Conservation (phyloP, 1,140 invertebrate genomes). For the Diachasmimorpha longicaudata region DNA sequence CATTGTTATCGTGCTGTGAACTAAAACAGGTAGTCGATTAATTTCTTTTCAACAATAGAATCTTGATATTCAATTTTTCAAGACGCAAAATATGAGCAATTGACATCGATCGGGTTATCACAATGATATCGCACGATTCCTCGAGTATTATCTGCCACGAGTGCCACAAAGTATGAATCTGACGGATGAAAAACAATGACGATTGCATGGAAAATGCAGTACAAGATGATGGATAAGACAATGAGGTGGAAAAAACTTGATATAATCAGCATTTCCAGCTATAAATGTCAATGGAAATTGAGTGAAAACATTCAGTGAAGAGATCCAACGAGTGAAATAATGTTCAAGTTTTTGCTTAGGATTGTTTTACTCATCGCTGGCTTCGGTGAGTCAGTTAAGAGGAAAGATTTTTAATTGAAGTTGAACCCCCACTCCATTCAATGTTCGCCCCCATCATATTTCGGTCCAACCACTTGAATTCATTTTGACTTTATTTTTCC, state of each 20-base stretch:
- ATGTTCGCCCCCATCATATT: no score
- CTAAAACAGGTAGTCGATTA: not conserved
- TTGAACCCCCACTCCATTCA: no score
- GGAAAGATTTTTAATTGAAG: not conserved
- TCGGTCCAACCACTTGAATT: no score
- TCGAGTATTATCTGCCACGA: not conserved
- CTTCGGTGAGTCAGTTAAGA: not conserved
- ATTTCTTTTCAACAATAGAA: not conserved
- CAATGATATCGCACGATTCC: not conserved
- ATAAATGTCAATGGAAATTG: not conserved
- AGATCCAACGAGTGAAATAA: constrained; percentile 3
- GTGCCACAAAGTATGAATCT: not conserved
- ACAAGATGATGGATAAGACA: not conserved
- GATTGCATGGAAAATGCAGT: not conserved
- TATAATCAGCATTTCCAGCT: not conserved
- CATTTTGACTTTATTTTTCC: no score
- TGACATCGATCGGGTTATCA: not conserved
- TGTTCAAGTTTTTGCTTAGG: constrained; percentile 20
- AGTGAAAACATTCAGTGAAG: not conserved
- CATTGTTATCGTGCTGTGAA: no score
- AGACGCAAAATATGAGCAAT: not conserved
- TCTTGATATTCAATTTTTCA: not conserved
- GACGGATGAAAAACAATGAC: not conserved
- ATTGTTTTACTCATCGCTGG: not conserved
- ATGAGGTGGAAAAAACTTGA: not conserved